Evolutionary conservation across 2,888 invertebrate species (phyloP).

Genomic region (Athalia circularis): DNA sequence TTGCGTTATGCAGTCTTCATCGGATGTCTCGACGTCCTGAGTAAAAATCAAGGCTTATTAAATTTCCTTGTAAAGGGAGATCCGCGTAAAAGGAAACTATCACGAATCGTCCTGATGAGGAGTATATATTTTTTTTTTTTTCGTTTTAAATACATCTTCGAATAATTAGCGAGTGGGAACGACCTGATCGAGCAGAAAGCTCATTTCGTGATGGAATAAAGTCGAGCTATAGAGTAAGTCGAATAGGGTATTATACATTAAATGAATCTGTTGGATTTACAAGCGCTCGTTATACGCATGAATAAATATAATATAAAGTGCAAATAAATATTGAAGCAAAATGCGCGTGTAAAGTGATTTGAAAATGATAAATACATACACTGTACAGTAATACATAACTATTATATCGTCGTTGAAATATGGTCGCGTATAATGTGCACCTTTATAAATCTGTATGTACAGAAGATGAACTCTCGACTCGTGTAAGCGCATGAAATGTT

Average conservation of each 20-base stretch:
- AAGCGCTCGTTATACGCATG: neutral
- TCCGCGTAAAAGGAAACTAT: neutral
- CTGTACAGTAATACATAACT: too few relatives aligned
- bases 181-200: conserved; percentile 20
- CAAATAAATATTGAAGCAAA: conserved; percentile 18
- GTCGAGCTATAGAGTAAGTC: neutral
- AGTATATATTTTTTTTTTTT: neutral
- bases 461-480: neutral
- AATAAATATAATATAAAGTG: neutral
- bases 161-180: neutral
- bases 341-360: neutral
- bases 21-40: neutral
- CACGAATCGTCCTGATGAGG: neutral
- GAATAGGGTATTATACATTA: neutral
- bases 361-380: too few relatives aligned
- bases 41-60: conserved; percentile 2
- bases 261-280: conserved; percentile 4
- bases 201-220: conserved; percentile 18
- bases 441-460: neutral
- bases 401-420: too few relatives aligned
- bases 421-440: too few relatives aligned
- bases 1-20: neutral
- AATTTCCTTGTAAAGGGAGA: neutral
- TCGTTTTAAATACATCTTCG: conserved; percentile 8
- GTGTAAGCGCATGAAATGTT: neutral